Conservation (phyloP, 2,113 vertebrate species). For the Lophochroa leadbeateri region DNA sequence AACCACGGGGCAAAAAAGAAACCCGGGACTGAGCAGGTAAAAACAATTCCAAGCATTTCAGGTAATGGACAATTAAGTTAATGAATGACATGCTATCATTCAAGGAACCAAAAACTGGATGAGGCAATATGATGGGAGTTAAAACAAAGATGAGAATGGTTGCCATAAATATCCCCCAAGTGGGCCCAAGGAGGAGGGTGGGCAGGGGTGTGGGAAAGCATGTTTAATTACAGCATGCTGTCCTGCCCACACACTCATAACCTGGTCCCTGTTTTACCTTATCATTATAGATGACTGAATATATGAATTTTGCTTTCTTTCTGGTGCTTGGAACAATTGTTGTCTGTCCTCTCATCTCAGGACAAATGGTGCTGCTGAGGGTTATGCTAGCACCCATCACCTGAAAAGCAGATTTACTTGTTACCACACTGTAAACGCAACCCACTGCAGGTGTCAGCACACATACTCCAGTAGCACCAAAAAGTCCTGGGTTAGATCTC, state of each 20-base stretch:
- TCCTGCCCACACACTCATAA: background rate
- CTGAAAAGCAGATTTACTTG: background rate
- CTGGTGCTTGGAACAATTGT: background rate
- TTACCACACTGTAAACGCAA: background rate
- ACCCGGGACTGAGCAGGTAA: background rate
- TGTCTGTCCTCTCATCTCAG: background rate
- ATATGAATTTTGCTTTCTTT: background rate
- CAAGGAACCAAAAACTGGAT: background rate
- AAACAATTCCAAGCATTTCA: background rate
- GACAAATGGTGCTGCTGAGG: background rate
- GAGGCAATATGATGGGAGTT: background rate
- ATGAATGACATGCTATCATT: background rate
- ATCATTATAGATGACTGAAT: background rate
- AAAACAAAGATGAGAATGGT: background rate
- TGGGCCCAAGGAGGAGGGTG: background rate
- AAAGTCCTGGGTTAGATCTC: background rate
- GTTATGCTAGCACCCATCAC: background rate
- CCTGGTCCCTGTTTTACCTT: background rate
- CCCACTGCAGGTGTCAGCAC: fast-evolving
- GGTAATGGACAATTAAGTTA: background rate
- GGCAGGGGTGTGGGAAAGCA: background rate
- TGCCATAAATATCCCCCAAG: background rate
- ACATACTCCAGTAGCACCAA: background rate
- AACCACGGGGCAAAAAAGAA: background rate
- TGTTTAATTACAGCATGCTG: background rate